Evolutionary conservation across 2,888 invertebrate genomes (phyloP), one percentile per base, ranked within the genome.

Genomic region (Plebejus melissa): DNA sequence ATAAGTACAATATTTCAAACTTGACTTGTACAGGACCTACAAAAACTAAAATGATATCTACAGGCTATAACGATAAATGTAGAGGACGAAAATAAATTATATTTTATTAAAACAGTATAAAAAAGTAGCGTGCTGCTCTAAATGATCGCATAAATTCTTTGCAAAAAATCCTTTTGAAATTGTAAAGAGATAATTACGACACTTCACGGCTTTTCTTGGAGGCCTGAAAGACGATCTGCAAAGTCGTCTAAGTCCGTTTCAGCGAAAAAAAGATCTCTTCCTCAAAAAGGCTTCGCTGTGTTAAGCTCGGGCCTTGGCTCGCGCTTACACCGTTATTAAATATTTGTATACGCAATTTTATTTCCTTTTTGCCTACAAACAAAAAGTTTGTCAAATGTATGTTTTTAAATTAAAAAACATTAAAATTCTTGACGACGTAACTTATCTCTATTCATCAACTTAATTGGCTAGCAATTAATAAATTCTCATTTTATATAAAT

Each of bases 241-340:
- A 92, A 91, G 91, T 91, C 93, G 92, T 86, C 85, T 91, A 90
- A 93, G 91, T 86, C 90, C 87, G 82, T 86, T 89, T 88, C 85
- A 82, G 82, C 79, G 86, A 89, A 90, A 91, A 91, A 90, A 90
- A 87, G 87, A 88, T 85, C 84, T 85, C 87, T 85, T 82, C 85
- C 88, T 88, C 83, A 89, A 90, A 72, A 92, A 92, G 92, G 91
- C 92, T 92, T 91, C 87, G 79, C 77, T 83, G 89, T 83, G 88
- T 91, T 91, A 92, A 82, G 82, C 78, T 65, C 57, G 82, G 22
- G 22, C 22, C 22, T 22, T 22, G 22, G 79, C 81, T 60, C 78
- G 75, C 77, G 77, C 69, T 90, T 71, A 90, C 90, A 91, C 90
- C 86, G 86, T 75, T 69, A 54, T 54, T 54, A 16, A 4, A 4